Evolutionary conservation across 2,797 vertebrate species (phyloP).

Genomic region (Yasuhikotakia modesta): DNA sequence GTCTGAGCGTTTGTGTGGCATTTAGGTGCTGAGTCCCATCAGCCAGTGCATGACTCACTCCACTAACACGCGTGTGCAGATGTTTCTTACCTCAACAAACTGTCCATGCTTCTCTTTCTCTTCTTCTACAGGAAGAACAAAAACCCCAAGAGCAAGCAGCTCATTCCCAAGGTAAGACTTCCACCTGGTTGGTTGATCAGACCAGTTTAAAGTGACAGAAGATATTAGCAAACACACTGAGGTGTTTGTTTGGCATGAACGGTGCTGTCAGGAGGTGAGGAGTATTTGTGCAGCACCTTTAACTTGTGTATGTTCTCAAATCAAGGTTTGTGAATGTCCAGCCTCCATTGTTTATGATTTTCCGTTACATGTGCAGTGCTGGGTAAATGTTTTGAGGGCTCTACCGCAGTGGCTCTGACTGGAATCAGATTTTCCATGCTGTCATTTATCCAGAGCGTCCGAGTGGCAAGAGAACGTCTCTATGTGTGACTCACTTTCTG

Average conservation of each 20-base stretch:
- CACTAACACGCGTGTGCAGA: conserved; percentile 62
- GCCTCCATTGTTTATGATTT: conserved; percentile 26
- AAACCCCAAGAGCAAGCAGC: conserved; percentile 87
- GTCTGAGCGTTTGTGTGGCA: not conserved
- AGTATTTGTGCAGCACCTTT: not conserved
- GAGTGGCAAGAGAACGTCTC: not conserved
- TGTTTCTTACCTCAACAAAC: conserved; percentile 48
- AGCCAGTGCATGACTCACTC: conserved; percentile 63
- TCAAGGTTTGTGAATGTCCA: conserved; percentile 12
- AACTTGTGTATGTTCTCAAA: not conserved
- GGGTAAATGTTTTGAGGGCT: conserved; percentile 44
- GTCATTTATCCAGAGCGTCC: conserved; percentile 24
- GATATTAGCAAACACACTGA: too few relatives aligned
- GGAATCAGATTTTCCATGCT: conserved; percentile 41
- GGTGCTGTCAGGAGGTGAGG: not conserved
- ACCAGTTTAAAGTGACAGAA: not conserved
- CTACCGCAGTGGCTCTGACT: not conserved
- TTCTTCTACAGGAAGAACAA: conserved; percentile 89
- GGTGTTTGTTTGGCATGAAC: not conserved
- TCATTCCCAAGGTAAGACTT: conserved; percentile 91
- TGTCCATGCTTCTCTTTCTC: conserved; percentile 59
- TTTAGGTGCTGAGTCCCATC: not conserved
- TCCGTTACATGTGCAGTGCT: conserved; percentile 12
- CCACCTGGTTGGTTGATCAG: not conserved
- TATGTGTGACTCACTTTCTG: conserved; percentile 9